These are phyloP conservation scores for Ceyx margarethae DNA, from an alignment of 2,113 vertebrate species.

Conservation along the genomic window DNA sequence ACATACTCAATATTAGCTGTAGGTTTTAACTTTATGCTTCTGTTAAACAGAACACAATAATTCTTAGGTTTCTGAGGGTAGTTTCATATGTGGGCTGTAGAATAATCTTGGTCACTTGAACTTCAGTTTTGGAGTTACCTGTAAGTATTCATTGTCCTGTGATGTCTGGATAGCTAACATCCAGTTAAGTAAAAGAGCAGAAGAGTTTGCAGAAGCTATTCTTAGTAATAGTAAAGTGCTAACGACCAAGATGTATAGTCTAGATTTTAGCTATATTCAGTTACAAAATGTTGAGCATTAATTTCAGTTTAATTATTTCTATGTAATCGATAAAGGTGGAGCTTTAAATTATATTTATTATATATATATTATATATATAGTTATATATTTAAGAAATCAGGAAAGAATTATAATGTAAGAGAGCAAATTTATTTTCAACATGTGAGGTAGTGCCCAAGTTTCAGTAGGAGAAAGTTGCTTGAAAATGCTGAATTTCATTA, in stretches of 20 bases:
- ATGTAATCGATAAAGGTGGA: background rate
- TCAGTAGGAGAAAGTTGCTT: background rate
- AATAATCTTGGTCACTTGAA: background rate
- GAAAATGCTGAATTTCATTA: background rate
- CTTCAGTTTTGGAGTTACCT: background rate
- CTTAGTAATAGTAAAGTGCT: background rate
- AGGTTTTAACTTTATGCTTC: background rate
- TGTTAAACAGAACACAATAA: background rate
- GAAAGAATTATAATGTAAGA: background rate
- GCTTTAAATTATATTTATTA: background rate
- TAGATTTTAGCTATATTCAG: background rate
- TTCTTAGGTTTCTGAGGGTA: background rate
- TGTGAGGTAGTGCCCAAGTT: background rate
- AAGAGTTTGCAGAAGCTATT: background rate
- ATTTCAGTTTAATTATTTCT: background rate
- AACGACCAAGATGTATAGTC: background rate
- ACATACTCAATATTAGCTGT: background rate
- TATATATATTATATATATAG: too few species aligned
- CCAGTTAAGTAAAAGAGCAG: background rate
- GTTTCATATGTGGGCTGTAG: background rate
- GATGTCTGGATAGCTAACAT: background rate
- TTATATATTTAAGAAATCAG: background rate
- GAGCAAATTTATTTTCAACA: background rate
- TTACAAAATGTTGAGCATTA: background rate
- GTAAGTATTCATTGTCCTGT: background rate